These are phyloP conservation scores for Diceros bicornis DNA, from an alignment of 2,797 vertebrate species.

Conservation along the genomic window DNA sequence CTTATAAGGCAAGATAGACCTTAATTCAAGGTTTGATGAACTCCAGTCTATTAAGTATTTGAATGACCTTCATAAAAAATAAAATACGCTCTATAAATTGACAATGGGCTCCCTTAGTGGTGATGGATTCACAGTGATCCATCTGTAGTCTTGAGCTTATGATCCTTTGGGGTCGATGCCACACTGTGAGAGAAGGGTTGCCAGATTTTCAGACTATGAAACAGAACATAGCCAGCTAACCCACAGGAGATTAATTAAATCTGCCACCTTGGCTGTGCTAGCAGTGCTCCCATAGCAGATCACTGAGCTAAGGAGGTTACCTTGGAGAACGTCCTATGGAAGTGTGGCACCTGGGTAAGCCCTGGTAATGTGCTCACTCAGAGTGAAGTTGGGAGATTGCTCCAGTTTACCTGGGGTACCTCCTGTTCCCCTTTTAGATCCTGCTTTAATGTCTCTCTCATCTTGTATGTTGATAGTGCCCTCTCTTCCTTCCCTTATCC, in stretches of 20 bases:
- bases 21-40: background rate
- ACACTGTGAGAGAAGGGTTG: background rate
- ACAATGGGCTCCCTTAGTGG: background rate
- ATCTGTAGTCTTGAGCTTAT: rapidly evolving
- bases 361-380: rapidly evolving
- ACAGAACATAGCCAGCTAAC: background rate
- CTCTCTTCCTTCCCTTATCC: background rate
- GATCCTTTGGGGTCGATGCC: background rate
- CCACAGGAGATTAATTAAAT: rapidly evolving
- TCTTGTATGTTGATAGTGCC: background rate
- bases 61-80: background rate
- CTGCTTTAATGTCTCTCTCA: background rate
- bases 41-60: background rate
- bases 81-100: background rate
- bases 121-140: background rate
- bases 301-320: background rate
- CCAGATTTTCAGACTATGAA: background rate
- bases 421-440: background rate
- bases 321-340: rapidly evolving
- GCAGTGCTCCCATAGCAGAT: background rate
- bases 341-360: too few species aligned
- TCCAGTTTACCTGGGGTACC: too few species aligned
- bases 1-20: background rate
- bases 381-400: background rate
- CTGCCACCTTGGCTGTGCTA: background rate